A percentile compares a stretch with the other conserved stretches of the same genome.
Conservation (phyloP, 2,888 invertebrate genomes). For the Ophion ellenae region DNA sequence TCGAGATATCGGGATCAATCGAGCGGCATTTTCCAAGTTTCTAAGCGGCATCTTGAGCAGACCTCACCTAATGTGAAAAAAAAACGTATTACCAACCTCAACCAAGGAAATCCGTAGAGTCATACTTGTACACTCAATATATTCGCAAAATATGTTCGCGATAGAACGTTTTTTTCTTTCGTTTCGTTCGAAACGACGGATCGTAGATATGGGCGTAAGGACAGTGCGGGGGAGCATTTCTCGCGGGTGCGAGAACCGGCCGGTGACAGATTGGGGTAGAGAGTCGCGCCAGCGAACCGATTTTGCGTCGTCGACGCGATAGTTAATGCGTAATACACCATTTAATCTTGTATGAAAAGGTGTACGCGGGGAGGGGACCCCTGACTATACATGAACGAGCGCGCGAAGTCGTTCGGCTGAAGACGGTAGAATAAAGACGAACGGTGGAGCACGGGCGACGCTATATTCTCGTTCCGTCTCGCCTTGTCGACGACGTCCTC, state of each 20-base stretch:
- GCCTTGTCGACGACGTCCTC: slow-evolving; percentile 48
- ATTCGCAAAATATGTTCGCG: too few relatives aligned
- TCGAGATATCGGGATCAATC: too few relatives aligned
- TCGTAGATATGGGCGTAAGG: not conserved
- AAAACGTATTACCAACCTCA: too few relatives aligned
- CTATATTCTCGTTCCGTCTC: slow-evolving; percentile 43
- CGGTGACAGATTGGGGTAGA: not conserved
- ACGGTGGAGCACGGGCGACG: slow-evolving; percentile 47
- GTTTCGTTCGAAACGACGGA: not conserved
- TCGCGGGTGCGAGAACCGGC: not conserved
- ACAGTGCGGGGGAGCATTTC: not conserved
- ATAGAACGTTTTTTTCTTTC: not conserved
- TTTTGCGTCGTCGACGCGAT: slow-evolving; percentile 72
- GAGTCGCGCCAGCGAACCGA: slow-evolving; percentile 20
- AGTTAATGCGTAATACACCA: slow-evolving; percentile 82
- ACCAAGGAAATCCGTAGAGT: too few relatives aligned
- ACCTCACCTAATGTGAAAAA: too few relatives aligned
- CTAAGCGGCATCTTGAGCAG: too few relatives aligned
- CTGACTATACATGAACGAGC: slow-evolving; percentile 6
- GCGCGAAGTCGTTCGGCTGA: slow-evolving; percentile 70
- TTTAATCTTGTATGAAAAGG: slow-evolving; percentile 82
- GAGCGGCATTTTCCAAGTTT: too few relatives aligned
- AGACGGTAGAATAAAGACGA: slow-evolving; percentile 76
- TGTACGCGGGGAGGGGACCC: slow-evolving; percentile 49
- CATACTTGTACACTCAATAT: too few relatives aligned